These are phyloP conservation scores for Aleiodes sp. DNA, from an alignment of 1,140 invertebrate genomes.

Conservation along the genomic window DNA sequence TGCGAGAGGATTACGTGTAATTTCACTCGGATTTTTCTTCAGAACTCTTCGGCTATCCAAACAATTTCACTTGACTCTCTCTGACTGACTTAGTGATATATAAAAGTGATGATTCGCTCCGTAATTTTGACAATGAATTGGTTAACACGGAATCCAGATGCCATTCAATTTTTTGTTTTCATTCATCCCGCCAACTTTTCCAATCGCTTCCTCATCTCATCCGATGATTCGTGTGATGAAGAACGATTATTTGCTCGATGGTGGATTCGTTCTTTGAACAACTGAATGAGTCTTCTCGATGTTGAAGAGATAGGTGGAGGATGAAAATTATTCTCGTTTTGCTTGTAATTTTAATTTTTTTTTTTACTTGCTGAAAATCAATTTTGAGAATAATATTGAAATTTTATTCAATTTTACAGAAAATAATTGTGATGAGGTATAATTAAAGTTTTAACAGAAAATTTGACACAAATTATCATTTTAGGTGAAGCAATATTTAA, in stretches of 20 bases:
- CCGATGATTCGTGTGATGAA: slow-evolving; percentile 2
- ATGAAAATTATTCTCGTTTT: too few species aligned
- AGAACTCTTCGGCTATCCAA: neutral
- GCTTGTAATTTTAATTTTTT: too few species aligned
- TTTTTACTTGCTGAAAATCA: too few species aligned
- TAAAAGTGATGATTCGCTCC: neutral
- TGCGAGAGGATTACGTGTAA: neutral
- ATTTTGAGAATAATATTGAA: too few species aligned
- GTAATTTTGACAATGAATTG: neutral
- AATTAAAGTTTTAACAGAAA: too few species aligned
- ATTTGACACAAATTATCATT: too few species aligned
- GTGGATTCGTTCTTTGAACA: neutral
- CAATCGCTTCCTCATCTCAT: neutral
- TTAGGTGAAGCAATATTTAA: too few species aligned
- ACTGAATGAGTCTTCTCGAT: too few species aligned
- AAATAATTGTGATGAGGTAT: too few species aligned
- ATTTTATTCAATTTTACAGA: too few species aligned
- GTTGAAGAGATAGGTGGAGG: too few species aligned
- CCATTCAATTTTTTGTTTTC: neutral
- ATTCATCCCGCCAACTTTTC: neutral
- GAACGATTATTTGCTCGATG: neutral
- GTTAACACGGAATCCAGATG: neutral
- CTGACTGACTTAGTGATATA: too few species aligned
- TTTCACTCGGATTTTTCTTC: neutral
- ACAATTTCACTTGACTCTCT: neutral